Base-by-base conservation (phyloP, 1,140 invertebrate species). In the Leptinotarsa texana region DNA sequence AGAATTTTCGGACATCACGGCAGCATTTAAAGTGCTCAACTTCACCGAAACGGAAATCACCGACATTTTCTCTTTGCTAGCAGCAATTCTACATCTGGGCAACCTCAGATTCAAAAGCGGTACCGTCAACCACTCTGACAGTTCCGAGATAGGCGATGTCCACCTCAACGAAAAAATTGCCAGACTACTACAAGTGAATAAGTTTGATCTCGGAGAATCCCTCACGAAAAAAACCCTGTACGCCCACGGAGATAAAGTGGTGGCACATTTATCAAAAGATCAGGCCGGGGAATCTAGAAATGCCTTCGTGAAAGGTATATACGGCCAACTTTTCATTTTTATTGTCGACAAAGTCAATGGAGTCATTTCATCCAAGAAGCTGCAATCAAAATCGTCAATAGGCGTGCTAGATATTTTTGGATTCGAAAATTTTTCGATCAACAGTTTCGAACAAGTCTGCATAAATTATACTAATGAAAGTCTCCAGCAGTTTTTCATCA, bases 401-500 rank as follows among this genome's bases (percentile, higher is more conserved):
- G 96, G 96, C 13, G 94, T 98, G 6, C 86, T 98, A 61, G 97
- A 99, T 84, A 98, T 98, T 79, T 98, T 98, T 87, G 97, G 97
- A 15, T 98, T 99, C 88, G 97, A 98, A 89, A 97, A 97, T 84
- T 98, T 98, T 84, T 90, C 91, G 17, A 89, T 89, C 3, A 98
- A 98, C 84, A 96, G 95, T 87, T 98, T 98, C 87, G 97, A 99
- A 83, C 97, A 99, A 82, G 88, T 99, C 49, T 98, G 96, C 85
- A 98, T 98, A 76, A 99, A 99, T 87, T 98, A 96, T 87, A 96
- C 97, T 4, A 98, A 98, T 85, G 97, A 99, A 88, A 96, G 96
- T 86, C 87, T 99, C 17, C 97, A 99, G 85, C 97, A 99, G 85
- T 98, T 98, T 85, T 99, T 99, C 84, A 95, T 98, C 1, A 90